Evolutionary conservation across 2,797 vertebrate species (phyloP).

Genomic region (Miichthys miiuy): DNA sequence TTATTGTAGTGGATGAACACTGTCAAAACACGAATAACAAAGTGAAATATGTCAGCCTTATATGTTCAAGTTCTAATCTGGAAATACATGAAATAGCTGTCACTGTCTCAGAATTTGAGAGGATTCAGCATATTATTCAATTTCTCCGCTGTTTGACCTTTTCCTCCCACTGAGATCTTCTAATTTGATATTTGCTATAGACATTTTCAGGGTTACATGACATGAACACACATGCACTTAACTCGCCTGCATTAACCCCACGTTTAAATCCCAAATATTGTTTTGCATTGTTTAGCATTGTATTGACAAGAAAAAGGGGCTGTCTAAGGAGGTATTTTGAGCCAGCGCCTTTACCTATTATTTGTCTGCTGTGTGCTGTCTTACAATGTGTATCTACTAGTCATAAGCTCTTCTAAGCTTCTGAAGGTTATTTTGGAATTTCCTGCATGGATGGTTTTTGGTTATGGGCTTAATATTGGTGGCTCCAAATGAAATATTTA

Average conservation of each 20-base stretch:
- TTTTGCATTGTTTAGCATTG: neutral
- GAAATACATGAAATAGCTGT: neutral
- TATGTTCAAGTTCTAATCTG: neutral
- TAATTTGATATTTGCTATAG: slow-evolving; percentile 4
- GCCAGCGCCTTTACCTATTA: slow-evolving; percentile 5
- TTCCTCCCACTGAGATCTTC: neutral
- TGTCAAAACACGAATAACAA: neutral
- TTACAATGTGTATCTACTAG: slow-evolving; percentile 42
- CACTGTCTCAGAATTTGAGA: neutral
- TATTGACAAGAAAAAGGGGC: neutral
- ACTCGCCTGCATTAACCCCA: neutral
- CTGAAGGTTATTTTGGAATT: slow-evolving; percentile 51
- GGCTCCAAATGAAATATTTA: slow-evolving; percentile 46
- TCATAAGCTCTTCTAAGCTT: slow-evolving; percentile 38
- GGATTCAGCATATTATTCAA: neutral
- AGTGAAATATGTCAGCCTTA: neutral
- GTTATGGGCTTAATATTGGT: slow-evolving; percentile 25
- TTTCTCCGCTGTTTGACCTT: slow-evolving; percentile 19
- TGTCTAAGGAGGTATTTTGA: neutral
- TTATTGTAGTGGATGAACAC: slow-evolving; percentile 5
- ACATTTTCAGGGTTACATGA: slow-evolving; percentile 1
- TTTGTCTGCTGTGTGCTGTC: neutral
- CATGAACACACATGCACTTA: neutral
- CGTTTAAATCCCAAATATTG: neutral
- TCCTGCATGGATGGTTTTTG: slow-evolving; percentile 46